A percentile compares a stretch with the other conserved stretches of the same genome.
These are phyloP conservation scores for Myxocyprinus asiaticus DNA, from an alignment of 2,113 vertebrate genomes.

Conservation along the genomic window DNA sequence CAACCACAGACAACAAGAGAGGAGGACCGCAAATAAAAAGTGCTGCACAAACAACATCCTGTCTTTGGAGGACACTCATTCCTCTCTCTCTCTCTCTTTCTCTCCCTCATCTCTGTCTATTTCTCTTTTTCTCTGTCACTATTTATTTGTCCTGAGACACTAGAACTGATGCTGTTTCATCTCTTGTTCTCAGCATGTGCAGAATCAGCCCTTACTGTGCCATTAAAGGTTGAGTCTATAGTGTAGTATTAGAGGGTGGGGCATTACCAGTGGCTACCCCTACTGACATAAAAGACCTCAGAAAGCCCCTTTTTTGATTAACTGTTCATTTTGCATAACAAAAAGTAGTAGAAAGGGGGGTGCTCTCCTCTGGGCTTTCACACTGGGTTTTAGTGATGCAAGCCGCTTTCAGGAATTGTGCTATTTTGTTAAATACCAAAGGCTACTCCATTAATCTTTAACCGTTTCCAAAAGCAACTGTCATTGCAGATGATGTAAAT, in stretches of 20 bases:
- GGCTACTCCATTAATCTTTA: conserved; percentile 12
- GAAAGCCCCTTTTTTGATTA: conserved; percentile 11
- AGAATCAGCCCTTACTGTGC: conserved; percentile 37
- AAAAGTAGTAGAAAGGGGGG: conserved; percentile 20
- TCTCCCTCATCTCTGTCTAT: conserved; percentile 21
- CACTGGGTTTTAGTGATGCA: conserved; percentile 30
- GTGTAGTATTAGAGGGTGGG: conserved; percentile 24
- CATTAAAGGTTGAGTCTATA: conserved; percentile 24
- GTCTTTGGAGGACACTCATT: conserved; percentile 19
- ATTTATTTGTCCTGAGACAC: conserved; percentile 21
- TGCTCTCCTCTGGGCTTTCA: conserved; percentile 12
- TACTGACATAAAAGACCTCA: conserved; percentile 30
- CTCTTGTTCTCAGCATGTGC: conserved; percentile 38
- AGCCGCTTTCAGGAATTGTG: neutral
- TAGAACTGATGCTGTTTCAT: neutral
- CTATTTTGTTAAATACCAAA: conserved; percentile 18
- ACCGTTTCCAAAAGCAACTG: neutral
- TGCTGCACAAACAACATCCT: conserved; percentile 32
- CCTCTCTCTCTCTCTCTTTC: conserved; percentile 7
- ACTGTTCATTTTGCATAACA: conserved; percentile 39
- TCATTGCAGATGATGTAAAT: neutral
- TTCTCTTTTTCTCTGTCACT: conserved; percentile 27
- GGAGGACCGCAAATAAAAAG: conserved; percentile 26
- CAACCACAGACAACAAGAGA: conserved; percentile 34
- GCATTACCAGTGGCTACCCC: conserved; percentile 28